Percentiles rank a stretch among this genome's conserved stretches.
phyloP scores from a whole-genome alignment of 2,797 vertebrate genomes.

The Xenops minutus region DNA sequence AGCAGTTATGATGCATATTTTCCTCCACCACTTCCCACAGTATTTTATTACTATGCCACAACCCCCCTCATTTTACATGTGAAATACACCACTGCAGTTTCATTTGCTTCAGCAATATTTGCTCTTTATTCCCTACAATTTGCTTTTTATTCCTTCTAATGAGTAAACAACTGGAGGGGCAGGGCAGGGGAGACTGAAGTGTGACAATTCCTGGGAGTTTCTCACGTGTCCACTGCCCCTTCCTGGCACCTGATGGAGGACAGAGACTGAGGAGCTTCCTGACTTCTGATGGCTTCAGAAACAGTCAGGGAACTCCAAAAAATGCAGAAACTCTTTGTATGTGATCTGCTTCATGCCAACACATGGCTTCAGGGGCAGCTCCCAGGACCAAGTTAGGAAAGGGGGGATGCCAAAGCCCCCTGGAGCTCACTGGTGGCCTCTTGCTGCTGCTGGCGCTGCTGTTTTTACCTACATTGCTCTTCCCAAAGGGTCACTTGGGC shows the following conservation, averaged over 20 bases:
- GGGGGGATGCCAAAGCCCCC: neutral
- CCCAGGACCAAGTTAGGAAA: neutral
- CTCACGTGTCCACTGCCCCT: neutral
- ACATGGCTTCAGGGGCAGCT: neutral
- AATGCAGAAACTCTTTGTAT: accelerated
- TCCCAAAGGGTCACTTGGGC: too few species aligned
- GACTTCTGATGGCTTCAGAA: neutral
- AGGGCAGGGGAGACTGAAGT: neutral
- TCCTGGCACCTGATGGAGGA: neutral
- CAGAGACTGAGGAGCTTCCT: neutral
- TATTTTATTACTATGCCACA: neutral
- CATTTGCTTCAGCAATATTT: neutral
- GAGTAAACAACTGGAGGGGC: accelerated
- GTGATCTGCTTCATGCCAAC: neutral
- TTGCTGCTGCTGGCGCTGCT: too few species aligned
- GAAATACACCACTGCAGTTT: neutral
- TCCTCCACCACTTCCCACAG: neutral
- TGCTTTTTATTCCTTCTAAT: neutral
- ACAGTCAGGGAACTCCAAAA: neutral
- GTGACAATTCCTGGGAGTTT: too few species aligned
- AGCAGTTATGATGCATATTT: constrained; percentile 1
- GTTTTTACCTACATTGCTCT: too few species aligned
- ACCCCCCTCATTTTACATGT: neutral
- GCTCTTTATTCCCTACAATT: accelerated
- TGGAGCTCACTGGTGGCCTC: neutral